Evolutionary conservation across 2,797 vertebrate species (phyloP).

Genomic region (Ispidina lecontei): DNA sequence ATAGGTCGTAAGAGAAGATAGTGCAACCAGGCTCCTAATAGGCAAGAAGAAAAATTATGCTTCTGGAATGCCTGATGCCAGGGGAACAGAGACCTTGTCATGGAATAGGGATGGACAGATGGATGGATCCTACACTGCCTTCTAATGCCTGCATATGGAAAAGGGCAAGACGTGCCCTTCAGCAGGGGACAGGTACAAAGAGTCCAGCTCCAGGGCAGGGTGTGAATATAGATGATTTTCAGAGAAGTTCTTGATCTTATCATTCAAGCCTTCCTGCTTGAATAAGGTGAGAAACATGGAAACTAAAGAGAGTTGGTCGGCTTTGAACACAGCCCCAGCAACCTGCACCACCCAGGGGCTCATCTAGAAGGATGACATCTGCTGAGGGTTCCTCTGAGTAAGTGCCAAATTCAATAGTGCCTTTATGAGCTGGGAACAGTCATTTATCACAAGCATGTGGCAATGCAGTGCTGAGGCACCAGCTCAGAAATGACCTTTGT

Average conservation of each 20-base stretch:
- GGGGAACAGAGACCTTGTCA: fast-evolving
- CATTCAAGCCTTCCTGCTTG: not conserved
- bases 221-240: constrained; percentile 31
- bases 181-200: not conserved
- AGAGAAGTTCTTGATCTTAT: constrained; percentile 26
- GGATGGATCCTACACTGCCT: not conserved
- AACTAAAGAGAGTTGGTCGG: not conserved
- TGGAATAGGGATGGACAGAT: not conserved
- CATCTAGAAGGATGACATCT: not conserved
- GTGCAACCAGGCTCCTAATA: not conserved
- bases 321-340: not conserved
- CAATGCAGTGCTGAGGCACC: fast-evolving
- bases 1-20: not conserved
- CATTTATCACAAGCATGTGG: not conserved
- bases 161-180: not conserved
- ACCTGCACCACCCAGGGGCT: fast-evolving
- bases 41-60: not conserved
- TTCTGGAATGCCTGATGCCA: not conserved
- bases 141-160: not conserved
- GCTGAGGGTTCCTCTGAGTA: not conserved
- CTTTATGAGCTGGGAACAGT: not conserved
- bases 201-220: not conserved
- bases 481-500: not conserved
- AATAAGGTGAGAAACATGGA: not conserved
- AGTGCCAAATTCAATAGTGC: not conserved